Evolutionary conservation across 2,797 vertebrate species (phyloP).

Genomic region (Artibeus lituratus): DNA sequence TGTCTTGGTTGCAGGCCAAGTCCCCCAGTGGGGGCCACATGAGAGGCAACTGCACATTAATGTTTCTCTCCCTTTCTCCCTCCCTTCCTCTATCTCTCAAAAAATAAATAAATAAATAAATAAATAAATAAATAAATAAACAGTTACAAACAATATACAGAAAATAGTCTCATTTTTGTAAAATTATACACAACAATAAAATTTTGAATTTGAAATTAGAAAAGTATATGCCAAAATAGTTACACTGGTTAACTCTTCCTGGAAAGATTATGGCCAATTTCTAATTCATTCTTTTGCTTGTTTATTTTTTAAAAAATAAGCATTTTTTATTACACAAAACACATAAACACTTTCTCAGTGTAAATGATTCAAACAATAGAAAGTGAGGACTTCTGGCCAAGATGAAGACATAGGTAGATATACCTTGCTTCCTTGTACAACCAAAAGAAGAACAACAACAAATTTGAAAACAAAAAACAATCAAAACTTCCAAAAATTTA

Average conservation of each 20-base stretch:
- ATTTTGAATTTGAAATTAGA: slow-evolving; percentile 33
- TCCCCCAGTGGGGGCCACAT: too few relatives aligned
- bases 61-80: too few relatives aligned
- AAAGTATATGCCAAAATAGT: slow-evolving; percentile 30
- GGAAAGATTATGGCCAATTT: neutral
- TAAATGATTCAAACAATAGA: neutral
- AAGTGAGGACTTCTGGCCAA: neutral
- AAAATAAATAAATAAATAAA: too few relatives aligned
- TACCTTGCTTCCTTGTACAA: too few relatives aligned
- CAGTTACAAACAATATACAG: neutral
- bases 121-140: too few relatives aligned
- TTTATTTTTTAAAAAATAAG: slow-evolving; percentile 29
- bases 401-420: too few relatives aligned
- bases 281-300: neutral
- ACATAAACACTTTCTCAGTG: neutral
- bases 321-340: neutral
- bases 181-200: neutral
- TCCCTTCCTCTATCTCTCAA: too few relatives aligned
- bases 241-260: neutral
- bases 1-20: too few relatives aligned
- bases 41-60: too few relatives aligned
- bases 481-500: too few relatives aligned
- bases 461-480: too few relatives aligned
- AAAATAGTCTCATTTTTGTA: neutral
- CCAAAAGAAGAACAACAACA: too few relatives aligned